Evolutionary conservation across 2,888 invertebrate genomes (phyloP).

Genomic region (Drosophila fungiperda): DNA sequence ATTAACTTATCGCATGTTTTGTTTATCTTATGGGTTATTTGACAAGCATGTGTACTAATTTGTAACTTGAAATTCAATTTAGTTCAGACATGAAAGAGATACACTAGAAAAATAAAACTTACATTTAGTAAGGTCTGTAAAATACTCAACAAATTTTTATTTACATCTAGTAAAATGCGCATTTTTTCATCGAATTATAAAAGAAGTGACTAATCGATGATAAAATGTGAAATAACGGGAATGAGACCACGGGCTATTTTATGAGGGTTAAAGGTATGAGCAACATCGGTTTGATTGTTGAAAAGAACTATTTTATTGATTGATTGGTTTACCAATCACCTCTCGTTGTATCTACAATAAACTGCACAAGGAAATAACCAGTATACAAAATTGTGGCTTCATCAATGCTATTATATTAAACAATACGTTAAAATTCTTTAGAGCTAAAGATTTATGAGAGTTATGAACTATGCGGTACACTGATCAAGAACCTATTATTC

Average conservation of each 20-base stretch:
- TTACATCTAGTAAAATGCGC: not conserved
- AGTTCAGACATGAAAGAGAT: not conserved
- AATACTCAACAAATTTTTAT: not conserved
- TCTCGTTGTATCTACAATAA: conserved; percentile 7
- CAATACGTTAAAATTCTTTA: not conserved
- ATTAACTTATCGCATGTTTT: conserved; percentile 24
- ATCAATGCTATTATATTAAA: conserved; percentile 5
- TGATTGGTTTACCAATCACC: conserved; percentile 16
- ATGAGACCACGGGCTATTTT: not conserved
- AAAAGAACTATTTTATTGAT: not conserved
- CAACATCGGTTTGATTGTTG: conserved; percentile 10
- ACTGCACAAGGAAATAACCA: not conserved
- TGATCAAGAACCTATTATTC: not conserved
- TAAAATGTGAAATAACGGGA: not conserved
- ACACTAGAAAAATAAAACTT: not conserved
- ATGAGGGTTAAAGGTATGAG: conserved; percentile 5
- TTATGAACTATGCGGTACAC: not conserved
- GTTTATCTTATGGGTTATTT: conserved; percentile 13
- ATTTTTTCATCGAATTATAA: not conserved
- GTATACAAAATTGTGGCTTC: not conserved
- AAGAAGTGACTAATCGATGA: not conserved
- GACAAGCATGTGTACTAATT: conserved; percentile 6
- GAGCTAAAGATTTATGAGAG: not conserved
- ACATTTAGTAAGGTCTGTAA: not conserved
- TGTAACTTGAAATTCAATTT: conserved; percentile 1